Evolutionary conservation across 1,140 invertebrate species (phyloP), one percentile per base, ranked within the genome.

Genomic region (Pogonognathellus flavescens): DNA sequence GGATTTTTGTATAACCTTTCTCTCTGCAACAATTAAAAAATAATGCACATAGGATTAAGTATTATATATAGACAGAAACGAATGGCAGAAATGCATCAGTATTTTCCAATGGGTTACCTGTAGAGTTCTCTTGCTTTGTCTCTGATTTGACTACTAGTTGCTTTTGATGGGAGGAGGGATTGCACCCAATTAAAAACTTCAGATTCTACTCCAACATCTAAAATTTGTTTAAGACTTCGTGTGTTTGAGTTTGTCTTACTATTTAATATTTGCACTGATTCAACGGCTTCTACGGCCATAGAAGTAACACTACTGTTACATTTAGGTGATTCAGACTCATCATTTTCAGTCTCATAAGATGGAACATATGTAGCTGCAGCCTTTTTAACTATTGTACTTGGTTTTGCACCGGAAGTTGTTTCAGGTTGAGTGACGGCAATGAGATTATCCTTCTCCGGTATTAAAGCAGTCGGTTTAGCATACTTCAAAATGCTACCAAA

Each of bases 81-180:
- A 55, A 55, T 55, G 9, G 8, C 53, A 53, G 22, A 18, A 82
- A 14, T 52, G 20, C 2, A 57, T 41, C 31, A n/a, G n/a, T n/a
- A n/a, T 3, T 31, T 20, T 62, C 7, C 50, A 76, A 72, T 22
- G 53, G 0, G 22, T 52, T 62, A 86, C 84, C 85, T 80, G 59
- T 88, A 86, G 7, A 89, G 31, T 82, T 88, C 80, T 14, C 80
- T 50, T 53, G 86, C 88, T 84, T 89, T 89, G 25, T 83, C 22
- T 22, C 88, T 53, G 8, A 89, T 84, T 62, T 88, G 72, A 22
- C 50, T 70, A 84, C 86, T 87, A 4, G 86, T 41, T 16, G 86
- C 57, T 55, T 76, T 62, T 6, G 52, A 20, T 14, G 86, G 82
- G 8, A 52, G 14, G 31, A 80, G 18, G 14, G 80, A 59, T 57